Conservation (phyloP, 1,140 invertebrate species). For the Tetramorium parvispinum region DNA sequence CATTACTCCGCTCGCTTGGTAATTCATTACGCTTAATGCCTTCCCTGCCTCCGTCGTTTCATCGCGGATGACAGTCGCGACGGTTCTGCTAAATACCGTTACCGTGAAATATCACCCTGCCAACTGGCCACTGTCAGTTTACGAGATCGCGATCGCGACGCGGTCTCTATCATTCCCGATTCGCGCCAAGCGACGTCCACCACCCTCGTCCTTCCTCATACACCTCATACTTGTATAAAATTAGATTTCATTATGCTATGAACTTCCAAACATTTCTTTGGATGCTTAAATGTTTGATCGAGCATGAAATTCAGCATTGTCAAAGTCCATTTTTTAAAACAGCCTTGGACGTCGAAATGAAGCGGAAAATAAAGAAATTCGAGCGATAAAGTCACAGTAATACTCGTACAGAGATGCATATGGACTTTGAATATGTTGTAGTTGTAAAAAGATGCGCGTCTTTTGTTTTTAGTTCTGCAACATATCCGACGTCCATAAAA, state of each 20-base stretch:
- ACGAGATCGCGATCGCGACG: constrained; percentile 43
- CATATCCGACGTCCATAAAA: not conserved
- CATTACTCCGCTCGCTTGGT: constrained; percentile 83
- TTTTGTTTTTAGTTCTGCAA: not conserved
- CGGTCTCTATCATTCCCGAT: not conserved
- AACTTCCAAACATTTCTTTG: not conserved
- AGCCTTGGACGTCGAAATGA: not conserved
- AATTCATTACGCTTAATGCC: constrained; percentile 85
- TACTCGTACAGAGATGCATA: not conserved
- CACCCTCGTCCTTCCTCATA: not conserved
- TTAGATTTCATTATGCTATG: not conserved
- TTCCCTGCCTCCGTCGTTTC: constrained; percentile 81
- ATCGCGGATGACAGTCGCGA: constrained; percentile 82
- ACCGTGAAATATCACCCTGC: constrained; percentile 81
- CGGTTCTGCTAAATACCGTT: constrained; percentile 82
- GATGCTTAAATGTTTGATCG: not conserved
- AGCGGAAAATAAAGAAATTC: not conserved
- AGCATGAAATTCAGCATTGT: not conserved
- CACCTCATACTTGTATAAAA: not conserved
- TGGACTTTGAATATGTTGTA: not conserved
- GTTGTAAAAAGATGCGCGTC: not conserved
- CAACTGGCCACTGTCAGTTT: constrained; percentile 50
- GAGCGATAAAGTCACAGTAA: not conserved
- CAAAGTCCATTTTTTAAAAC: not conserved
- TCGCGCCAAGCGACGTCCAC: not conserved